Conservation (phyloP, 2,797 vertebrate genomes). For the Allobates femoralis region DNA sequence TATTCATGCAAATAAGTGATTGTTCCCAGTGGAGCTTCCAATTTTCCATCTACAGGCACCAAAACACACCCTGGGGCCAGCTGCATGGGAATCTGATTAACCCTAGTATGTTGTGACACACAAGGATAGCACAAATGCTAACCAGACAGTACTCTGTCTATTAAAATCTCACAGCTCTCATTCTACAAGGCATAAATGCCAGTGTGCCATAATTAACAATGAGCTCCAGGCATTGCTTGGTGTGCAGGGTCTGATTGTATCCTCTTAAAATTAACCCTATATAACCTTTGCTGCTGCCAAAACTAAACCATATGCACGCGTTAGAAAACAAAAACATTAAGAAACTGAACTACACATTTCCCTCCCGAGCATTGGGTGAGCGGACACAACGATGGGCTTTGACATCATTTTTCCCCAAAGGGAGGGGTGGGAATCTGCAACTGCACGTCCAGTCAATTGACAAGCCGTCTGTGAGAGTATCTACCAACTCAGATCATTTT, state of each 20-base stretch:
- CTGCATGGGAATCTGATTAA: neutral
- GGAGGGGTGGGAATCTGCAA: neutral
- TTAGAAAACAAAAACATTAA: neutral
- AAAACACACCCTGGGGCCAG: neutral
- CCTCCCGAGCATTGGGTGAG: neutral
- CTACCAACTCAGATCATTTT: constrained; percentile 70
- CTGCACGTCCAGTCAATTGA: constrained; percentile 31
- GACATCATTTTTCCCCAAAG: neutral
- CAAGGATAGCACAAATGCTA: neutral
- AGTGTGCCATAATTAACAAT: neutral
- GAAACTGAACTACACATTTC: neutral
- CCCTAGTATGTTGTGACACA: neutral
- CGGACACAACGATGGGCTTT: neutral
- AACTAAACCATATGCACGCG: neutral
- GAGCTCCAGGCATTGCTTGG: neutral
- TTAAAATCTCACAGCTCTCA: neutral
- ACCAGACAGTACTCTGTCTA: neutral
- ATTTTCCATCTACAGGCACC: neutral
- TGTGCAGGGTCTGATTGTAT: neutral
- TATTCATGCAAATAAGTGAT: neutral
- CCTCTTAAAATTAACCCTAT: neutral
- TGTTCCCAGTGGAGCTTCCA: neutral
- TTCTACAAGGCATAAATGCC: neutral
- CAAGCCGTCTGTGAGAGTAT: constrained; percentile 16
- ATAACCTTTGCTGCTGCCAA: neutral